Conservation (phyloP, 2,888 invertebrate genomes). For the Morinoia aosen region DNA sequence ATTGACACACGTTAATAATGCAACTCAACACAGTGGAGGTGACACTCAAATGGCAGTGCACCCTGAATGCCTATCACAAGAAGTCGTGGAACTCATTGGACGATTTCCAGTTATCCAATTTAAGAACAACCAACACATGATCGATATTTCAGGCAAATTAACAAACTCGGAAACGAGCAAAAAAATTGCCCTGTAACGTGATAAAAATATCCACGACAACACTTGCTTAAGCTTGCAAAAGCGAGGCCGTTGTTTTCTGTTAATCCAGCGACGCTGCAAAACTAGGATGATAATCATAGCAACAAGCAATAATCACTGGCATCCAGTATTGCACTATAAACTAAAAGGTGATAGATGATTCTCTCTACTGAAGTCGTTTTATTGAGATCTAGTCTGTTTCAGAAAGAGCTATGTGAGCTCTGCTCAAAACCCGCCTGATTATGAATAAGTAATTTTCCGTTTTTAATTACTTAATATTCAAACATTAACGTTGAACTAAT, state of each 20-base stretch:
- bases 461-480: neutral
- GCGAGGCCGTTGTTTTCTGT: neutral
- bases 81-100: neutral
- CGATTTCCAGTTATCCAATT: neutral
- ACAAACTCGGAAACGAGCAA: neutral
- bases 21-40: neutral
- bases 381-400: neutral
- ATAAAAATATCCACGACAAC: neutral
- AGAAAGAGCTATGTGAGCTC: neutral
- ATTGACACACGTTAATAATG: neutral
- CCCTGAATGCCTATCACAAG: neutral
- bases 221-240: neutral
- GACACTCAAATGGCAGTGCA: neutral
- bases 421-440: neutral
- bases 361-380: neutral
- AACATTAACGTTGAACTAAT: neutral
- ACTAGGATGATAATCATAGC: neutral
- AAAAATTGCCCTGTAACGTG: neutral
- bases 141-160: neutral
- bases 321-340: neutral
- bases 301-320: neutral
- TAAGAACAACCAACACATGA: neutral
- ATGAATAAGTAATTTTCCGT: neutral
- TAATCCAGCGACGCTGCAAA: neutral
- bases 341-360: neutral